Base-by-base conservation (phyloP, 1,140 invertebrate genomes). In the Nymphalis io region DNA sequence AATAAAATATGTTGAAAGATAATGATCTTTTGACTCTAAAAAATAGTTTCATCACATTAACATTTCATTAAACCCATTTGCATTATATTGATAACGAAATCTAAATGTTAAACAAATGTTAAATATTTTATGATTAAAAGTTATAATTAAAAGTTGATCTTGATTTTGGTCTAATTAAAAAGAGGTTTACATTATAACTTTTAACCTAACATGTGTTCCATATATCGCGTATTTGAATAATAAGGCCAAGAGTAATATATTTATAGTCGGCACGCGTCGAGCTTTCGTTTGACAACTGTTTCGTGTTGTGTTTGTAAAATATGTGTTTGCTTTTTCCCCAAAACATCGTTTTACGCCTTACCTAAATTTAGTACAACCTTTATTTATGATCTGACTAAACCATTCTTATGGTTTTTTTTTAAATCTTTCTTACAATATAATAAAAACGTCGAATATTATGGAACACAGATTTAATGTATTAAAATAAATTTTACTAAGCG, bases 231-330 rank as follows among this genome's bases (percentile, higher is more conserved):
- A 67, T 72, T 75, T 80, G 74, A 80, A 78, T 74, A 80, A 75
- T 61, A 74, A 70, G 69, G 65, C 71, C 69, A 73, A 73, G 60
- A 69, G 72, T 78, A 75, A 72, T 73, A 63, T 78, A 80, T 80
- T 78, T 78, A 74, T 76, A 75, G 72, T 74, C 76, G 60, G 76
- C 78, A 74, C 74, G 76, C 72, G 76, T 78, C 73, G 68, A 72
- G 77, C 70, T 74, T 76, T 76, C 74, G 74, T 80, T 76, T 78
- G 78, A 80, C 78, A 78, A 74, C 68, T 77, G 69, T 76, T 79
- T 74, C 75, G 75, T 78, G 72, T 80, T 75, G 72, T 72, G 78
- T 75, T 76, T 73, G 65, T 78, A 73, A 80, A 80, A 74, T 80
- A 80, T 80, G 69, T 73, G 71, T 64, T 65, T 73, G 69, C 69